A percentile compares a stretch with the other conserved stretches of the same genome.
Conservation (phyloP, 1,140 invertebrate genomes). For the Polyergus mexicanus region DNA sequence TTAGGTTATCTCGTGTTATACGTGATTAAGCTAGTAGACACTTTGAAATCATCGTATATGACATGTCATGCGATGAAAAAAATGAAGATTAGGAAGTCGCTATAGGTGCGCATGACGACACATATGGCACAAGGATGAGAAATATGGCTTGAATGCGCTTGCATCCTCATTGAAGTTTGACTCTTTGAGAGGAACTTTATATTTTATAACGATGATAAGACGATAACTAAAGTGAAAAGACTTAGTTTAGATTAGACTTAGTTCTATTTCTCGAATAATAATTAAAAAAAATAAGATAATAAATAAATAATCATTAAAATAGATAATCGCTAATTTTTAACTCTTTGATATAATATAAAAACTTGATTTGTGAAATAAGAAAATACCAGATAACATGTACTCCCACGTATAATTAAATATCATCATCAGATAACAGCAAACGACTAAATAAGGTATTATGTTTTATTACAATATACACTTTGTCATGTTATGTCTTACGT, state of each 20-base stretch:
- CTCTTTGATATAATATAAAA: not conserved
- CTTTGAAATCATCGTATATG: conserved; percentile 26
- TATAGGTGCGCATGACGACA: conserved; percentile 40
- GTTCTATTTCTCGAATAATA: not conserved
- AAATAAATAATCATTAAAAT: not conserved
- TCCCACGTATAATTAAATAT: not conserved
- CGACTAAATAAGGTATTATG: not conserved
- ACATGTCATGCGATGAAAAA: conserved; percentile 18
- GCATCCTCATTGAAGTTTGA: conserved; percentile 30
- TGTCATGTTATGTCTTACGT: not conserved
- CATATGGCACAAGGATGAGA: conserved; percentile 22
- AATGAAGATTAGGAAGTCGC: conserved; percentile 43
- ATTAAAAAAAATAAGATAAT: not conserved
- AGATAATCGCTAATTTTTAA: conserved; percentile 2
- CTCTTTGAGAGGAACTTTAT: conserved; percentile 29
- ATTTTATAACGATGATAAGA: conserved; percentile 8
- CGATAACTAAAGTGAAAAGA: not conserved
- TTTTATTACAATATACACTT: conserved; percentile 3
- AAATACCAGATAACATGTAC: not conserved
- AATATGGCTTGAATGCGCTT: conserved; percentile 34
- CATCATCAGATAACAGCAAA: not conserved
- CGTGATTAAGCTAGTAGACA: conserved; percentile 23
- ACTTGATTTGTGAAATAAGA: not conserved
- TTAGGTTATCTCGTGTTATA: conserved; percentile 45
- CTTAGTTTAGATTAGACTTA: conserved; percentile 7